Evolutionary conservation across 2,113 vertebrate species (phyloP), one percentile per base, ranked within the genome.

Genomic region (Cyanoramphus novaezelandiae): DNA sequence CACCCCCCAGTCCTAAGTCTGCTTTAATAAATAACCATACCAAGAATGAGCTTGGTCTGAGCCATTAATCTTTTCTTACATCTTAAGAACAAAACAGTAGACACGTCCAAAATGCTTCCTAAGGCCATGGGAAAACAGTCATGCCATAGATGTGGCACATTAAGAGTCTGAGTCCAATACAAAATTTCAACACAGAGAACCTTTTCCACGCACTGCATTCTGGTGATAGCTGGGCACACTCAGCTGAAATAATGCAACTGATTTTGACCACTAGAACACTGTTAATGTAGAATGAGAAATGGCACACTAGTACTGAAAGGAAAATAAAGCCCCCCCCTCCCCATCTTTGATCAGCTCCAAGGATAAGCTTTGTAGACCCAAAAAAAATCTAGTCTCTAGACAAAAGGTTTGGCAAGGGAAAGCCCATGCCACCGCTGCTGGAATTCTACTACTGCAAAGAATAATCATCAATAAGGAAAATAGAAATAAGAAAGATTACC

Each of bases 401-500:
- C 60, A 86, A 81, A 86, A 93, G 43, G 25, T 35, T 81, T 69
- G 62, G 83, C 91, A 88, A 72, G 29, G 57, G 46, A 86, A 92
- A 92, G 70, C 49, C 82, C 71, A 33, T 2, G 53, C 53, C 79
- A 72, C 12, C 69, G 84, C 46, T 88, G 49, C 77, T 94, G 65
- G 69, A 81, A 88, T 88, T 93, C 39, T 52, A 53, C 65, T 86
- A 84, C 69, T 76, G 70, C 83, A 94, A 89, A 95, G 86, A 91
- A 91, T 92, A 65, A 82, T 89, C 84, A 93, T 37, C 93, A 82
- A 76, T 69, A 96, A 94, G 84, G 88, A 95, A 97, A 96, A 96
- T 90, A 97, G 96, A 96, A 97, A 97, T 97, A 96, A 97, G 95
- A 97, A 96, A 97, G 91, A 93, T 97, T 97, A 97, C 96, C 96